These are phyloP conservation scores for Cryptotis parvus DNA, from an alignment of 2,113 vertebrate genomes.

Conservation along the genomic window DNA sequence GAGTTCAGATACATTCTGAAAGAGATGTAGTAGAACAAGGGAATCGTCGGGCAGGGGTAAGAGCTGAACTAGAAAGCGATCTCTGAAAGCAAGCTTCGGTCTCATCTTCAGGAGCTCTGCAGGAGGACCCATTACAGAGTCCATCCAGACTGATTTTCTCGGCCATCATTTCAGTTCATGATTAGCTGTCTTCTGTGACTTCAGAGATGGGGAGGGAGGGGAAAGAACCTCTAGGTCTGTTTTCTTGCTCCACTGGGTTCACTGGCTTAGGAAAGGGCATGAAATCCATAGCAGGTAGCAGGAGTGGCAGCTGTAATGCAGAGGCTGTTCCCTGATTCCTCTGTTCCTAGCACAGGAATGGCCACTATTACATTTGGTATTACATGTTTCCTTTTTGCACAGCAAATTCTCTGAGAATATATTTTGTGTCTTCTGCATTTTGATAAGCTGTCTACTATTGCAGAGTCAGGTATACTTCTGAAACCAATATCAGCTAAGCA, in stretches of 20 bases:
- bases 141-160: neutral
- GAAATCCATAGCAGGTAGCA: neutral
- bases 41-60: accelerated
- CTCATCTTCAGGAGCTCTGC: neutral
- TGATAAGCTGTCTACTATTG: neutral
- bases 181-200: neutral
- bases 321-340: neutral
- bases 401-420: neutral
- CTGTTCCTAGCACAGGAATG: neutral
- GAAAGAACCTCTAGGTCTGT: neutral
- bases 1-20: neutral
- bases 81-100: neutral
- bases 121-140: neutral
- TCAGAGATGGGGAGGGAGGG: neutral
- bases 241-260: neutral
- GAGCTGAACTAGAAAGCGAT: neutral
- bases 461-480: neutral
- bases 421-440: neutral
- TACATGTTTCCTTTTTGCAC: neutral
- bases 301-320: neutral
- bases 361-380: no score
- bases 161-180: neutral
- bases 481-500: neutral
- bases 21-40: neutral
- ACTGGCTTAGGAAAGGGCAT: neutral